Evolutionary conservation across 2,888 invertebrate genomes (phyloP), one percentile per base, ranked within the genome.

Genomic region (Caenorhabditis parvicauda): DNA sequence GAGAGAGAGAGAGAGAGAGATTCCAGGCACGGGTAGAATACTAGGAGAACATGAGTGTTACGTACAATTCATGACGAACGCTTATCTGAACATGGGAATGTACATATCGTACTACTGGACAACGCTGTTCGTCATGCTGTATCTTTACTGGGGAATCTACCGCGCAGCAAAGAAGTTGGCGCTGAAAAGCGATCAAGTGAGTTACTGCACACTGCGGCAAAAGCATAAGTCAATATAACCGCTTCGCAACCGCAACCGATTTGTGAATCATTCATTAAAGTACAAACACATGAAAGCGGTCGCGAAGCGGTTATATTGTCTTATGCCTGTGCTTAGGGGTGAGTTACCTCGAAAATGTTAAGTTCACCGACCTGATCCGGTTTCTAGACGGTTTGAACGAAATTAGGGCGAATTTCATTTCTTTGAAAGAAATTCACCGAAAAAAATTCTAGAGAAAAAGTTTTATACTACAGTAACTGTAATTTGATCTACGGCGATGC

Each of bases 41-140:
- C 54, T 79, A 35, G 67, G 62, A 28, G 69, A 66, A 32, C 67
- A 73, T 62, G 79, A 80, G 54, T 79, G 79, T 61, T 79, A 75
- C 59, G 79, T 75, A 41, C 67, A 96, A 83, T 98, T 98, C 84
- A 87, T 96, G 61, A 93, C 93, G 82, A 92, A 96, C 83, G 92
- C 95, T 0, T 88, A 94, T 51, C 95, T 98, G 83, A 96, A 96
- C 82, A 94, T 95, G 70, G 90, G 75, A 38, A 79, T 77, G 79
- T 79, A 79, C 66, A 77, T 79, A 59, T 67, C 65, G 12, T 96
- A 96, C 83, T 96, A 93, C 82, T 98, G 94, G 95, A 92, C 90
- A 41, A 98, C 98, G 0, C 85, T 99, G 29, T 88, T 93, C 54
- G 92, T 99, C 38, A 87, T 99, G 63, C 92, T 95, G 81, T 88